Percentiles rank a stretch among this genome's conserved stretches.
Evolutionary conservation across 2,888 invertebrate genomes (phyloP).

Genomic region (Agriopis aurantiaria): DNA sequence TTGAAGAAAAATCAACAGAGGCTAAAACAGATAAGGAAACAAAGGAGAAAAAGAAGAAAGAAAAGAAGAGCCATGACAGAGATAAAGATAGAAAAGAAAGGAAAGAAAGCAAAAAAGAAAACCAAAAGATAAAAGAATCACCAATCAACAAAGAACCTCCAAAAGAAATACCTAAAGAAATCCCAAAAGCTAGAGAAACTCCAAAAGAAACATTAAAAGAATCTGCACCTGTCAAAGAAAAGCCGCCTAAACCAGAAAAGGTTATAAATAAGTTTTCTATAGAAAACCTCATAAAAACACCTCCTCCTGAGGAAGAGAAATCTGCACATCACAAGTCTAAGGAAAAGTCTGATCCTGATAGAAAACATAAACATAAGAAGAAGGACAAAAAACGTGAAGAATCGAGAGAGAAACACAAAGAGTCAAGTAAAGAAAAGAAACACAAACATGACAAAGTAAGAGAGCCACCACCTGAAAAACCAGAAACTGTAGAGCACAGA

Average conservation of each 20-base stretch:
- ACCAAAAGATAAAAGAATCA: slow-evolving; percentile 78
- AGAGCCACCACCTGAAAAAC: slow-evolving; percentile 78
- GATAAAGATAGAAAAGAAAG: slow-evolving; percentile 87
- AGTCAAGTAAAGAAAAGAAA: slow-evolving; percentile 81
- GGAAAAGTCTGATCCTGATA: slow-evolving; percentile 83
- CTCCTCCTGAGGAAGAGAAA: slow-evolving; percentile 74
- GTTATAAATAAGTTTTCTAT: slow-evolving; percentile 79
- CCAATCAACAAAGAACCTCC: slow-evolving; percentile 68
- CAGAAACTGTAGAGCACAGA: slow-evolving; percentile 78
- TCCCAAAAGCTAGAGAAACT: slow-evolving; percentile 73
- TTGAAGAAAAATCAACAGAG: slow-evolving; percentile 84
- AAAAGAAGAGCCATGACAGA: slow-evolving; percentile 88
- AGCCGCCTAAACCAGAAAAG: slow-evolving; percentile 73
- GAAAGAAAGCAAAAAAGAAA: slow-evolving; percentile 87
- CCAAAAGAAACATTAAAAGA: slow-evolving; percentile 70
- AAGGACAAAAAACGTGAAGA: slow-evolving; percentile 89
- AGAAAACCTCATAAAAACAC: slow-evolving; percentile 81
- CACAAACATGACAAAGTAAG: slow-evolving; percentile 85
- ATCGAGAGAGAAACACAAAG: slow-evolving; percentile 87
- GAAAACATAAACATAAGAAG: slow-evolving; percentile 88
- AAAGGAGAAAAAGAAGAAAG: slow-evolving; percentile 87
- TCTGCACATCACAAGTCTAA: slow-evolving; percentile 74
- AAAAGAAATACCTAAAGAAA: slow-evolving; percentile 69
- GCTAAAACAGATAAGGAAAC: slow-evolving; percentile 83
- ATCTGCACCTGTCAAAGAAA: slow-evolving; percentile 71